A percentile compares a stretch with the other conserved stretches of the same genome.
phyloP scores from a whole-genome alignment of 2,888 invertebrate genomes.

The Eupithecia subumbrata region DNA sequence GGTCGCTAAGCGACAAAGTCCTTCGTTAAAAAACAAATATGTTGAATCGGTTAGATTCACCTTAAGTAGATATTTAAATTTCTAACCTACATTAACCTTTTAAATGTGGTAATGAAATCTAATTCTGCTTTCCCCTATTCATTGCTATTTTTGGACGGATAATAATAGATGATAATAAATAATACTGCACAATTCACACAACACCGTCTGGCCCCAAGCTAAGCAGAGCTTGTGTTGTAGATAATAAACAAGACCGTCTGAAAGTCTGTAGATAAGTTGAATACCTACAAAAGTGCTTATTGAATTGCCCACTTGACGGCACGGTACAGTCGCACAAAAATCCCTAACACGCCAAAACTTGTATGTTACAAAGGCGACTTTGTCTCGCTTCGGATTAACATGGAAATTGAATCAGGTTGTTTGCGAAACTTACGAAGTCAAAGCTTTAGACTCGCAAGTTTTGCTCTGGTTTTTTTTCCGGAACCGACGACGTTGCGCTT shows the following conservation, averaged over 20 bases:
- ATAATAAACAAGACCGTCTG: background rate
- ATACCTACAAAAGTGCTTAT: constrained; percentile 36
- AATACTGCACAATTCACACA: too few species aligned
- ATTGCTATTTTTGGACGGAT: too few species aligned
- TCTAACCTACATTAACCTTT: background rate
- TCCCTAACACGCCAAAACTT: constrained; percentile 52
- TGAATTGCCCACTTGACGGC: constrained; percentile 40
- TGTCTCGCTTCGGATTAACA: constrained; percentile 70
- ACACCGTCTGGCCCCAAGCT: too few species aligned
- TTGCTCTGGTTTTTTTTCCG: constrained; percentile 15
- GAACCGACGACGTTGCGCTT: constrained; percentile 8
- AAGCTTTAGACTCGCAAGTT: constrained; percentile 23
- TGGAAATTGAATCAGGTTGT: constrained; percentile 74
- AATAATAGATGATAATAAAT: too few species aligned
- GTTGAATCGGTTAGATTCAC: too few species aligned
- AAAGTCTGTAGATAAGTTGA: background rate
- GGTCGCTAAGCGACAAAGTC: too few species aligned
- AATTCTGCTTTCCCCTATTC: background rate
- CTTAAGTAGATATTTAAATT: background rate
- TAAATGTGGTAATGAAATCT: background rate
- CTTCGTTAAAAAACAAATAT: too few species aligned
- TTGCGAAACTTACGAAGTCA: constrained; percentile 54
- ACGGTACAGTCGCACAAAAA: constrained; percentile 50
- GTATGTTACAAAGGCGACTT: constrained; percentile 61
- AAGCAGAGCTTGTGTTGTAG: too few species aligned